These are phyloP conservation scores for Pimephales promelas DNA, from an alignment of 2,113 vertebrate species.

Conservation along the genomic window DNA sequence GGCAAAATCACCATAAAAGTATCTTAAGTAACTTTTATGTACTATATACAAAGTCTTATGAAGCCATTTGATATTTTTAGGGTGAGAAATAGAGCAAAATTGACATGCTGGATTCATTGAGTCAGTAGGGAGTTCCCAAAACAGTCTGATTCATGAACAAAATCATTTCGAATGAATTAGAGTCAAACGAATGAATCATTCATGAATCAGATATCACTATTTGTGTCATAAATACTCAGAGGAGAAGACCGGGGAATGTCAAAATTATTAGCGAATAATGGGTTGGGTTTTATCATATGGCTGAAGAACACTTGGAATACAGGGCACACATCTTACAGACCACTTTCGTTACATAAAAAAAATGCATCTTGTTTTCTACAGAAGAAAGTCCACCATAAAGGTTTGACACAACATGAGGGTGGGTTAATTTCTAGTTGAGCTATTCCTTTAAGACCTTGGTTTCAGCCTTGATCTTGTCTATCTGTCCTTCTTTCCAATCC, in stretches of 20 bases:
- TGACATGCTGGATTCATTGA: not conserved
- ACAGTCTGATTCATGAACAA: not conserved
- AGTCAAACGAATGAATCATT: not conserved
- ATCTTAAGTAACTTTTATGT: not conserved
- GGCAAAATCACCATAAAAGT: not conserved
- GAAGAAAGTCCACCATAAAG: not conserved
- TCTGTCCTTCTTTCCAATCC: not conserved
- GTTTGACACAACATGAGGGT: not conserved
- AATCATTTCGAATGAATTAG: not conserved
- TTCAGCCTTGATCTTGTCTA: not conserved
- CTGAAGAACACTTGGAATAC: not conserved
- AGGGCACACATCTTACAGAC: not conserved
- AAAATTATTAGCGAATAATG: not conserved
- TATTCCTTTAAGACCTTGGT: slow-evolving; percentile 21
- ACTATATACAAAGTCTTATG: not conserved
- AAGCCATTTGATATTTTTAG: not conserved
- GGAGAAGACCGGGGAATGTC: not conserved
- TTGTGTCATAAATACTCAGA: too few relatives aligned
- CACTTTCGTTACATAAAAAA: not conserved
- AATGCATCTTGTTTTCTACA: not conserved
- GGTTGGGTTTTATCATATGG: not conserved
- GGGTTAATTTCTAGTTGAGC: not conserved
- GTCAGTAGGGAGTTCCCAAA: not conserved
- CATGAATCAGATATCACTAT: not conserved
- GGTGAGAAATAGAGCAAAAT: too few relatives aligned